Evolutionary conservation across 2,888 invertebrate genomes (phyloP).

Genomic region (Nephrotoma flavescens): DNA sequence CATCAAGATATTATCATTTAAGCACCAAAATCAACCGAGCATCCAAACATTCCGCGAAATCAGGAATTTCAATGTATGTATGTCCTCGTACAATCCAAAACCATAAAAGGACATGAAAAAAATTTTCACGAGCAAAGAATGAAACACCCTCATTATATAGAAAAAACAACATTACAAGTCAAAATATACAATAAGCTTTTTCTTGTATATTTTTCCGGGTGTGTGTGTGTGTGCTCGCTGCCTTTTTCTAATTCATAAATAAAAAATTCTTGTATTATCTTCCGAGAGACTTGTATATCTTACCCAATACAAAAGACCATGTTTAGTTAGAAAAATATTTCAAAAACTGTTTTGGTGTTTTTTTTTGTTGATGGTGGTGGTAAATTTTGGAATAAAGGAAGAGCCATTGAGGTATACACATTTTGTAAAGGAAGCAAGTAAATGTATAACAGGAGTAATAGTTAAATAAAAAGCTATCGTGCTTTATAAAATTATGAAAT

Average conservation of each 20-base stretch:
- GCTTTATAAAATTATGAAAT: background rate
- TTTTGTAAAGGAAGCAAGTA: background rate
- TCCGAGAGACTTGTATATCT: background rate
- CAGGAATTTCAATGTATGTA: too few species aligned
- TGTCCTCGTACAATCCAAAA: background rate
- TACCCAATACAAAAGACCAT: background rate
- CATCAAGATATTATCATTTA: too few species aligned
- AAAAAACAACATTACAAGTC: background rate
- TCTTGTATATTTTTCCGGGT: background rate
- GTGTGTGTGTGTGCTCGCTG: background rate
- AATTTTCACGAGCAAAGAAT: background rate
- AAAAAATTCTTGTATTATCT: background rate
- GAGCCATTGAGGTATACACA: background rate
- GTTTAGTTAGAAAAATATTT: background rate
- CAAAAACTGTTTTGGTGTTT: background rate
- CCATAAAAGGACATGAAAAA: background rate
- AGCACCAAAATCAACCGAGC: too few species aligned
- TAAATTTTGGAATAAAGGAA: background rate
- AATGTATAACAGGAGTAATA: background rate
- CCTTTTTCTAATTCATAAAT: background rate
- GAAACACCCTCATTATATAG: background rate
- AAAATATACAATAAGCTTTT: background rate
- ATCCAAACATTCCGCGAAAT: too few species aligned
- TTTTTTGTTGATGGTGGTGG: background rate
- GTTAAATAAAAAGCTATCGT: background rate